phyloP scores from a whole-genome alignment of 2,797 vertebrate genomes.

The Pangasius larnaudii region DNA sequence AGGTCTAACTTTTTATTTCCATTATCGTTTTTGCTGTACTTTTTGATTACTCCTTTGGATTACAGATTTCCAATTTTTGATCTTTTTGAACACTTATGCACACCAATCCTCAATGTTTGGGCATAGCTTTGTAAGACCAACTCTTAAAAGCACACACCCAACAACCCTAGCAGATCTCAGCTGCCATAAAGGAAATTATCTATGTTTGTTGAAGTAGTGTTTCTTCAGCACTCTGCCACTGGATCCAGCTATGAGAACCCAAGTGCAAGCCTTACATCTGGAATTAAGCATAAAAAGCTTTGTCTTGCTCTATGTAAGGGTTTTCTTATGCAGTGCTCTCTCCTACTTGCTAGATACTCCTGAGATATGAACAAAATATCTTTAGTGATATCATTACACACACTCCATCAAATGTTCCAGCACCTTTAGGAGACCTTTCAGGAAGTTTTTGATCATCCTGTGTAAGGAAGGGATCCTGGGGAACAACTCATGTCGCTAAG shows the following conservation, averaged over 20 bases:
- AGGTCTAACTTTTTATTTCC: background rate
- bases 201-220: slow-evolving; percentile 5
- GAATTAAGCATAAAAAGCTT: background rate
- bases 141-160: background rate
- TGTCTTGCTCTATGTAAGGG: background rate
- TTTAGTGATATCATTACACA: background rate
- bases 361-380: background rate
- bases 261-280: background rate
- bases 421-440: background rate
- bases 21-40: background rate
- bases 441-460: background rate
- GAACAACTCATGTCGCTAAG: background rate
- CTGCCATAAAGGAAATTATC: background rate
- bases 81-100: background rate
- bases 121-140: background rate
- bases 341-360: background rate
- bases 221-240: background rate
- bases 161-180: background rate
- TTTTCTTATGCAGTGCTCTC: background rate
- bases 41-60: background rate
- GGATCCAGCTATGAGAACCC: background rate
- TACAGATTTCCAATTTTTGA: background rate
- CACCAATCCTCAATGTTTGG: background rate
- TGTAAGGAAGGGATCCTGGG: background rate
- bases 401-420: background rate